phyloP scores from a whole-genome alignment of 2,113 vertebrate genomes.

The Gyps fulvus region DNA sequence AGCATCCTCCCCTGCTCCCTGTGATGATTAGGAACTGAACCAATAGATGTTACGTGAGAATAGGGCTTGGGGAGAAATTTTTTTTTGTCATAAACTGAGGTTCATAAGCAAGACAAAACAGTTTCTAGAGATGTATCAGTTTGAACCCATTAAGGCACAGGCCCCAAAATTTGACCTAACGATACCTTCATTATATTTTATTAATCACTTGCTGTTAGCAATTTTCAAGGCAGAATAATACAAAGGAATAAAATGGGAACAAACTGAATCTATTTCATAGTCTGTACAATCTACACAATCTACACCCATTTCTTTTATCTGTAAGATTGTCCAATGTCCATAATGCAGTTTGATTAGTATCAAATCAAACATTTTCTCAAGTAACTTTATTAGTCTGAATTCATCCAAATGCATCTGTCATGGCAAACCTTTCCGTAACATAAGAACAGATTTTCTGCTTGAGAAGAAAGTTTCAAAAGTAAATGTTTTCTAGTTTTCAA shows the following conservation, averaged over 20 bases:
- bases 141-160: background rate
- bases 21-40: background rate
- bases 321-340: background rate
- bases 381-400: background rate
- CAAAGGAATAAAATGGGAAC: background rate
- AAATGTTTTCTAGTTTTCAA: background rate
- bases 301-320: background rate
- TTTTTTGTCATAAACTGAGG: background rate
- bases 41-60: background rate
- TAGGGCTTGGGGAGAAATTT: fast-evolving
- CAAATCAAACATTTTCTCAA: constrained; percentile 29
- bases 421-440: background rate
- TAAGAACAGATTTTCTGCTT: background rate
- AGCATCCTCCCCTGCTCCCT: background rate
- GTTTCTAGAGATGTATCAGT: background rate
- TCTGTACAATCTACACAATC: background rate
- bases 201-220: background rate
- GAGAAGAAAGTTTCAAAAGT: background rate
- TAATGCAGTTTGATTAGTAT: background rate
- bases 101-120: background rate
- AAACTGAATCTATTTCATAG: background rate
- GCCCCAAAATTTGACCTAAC: background rate
- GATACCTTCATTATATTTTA: background rate
- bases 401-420: background rate
- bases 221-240: background rate